Evolutionary conservation across 2,797 vertebrate genomes (phyloP), one percentile per base, ranked within the genome.

Genomic region (Lepidocolaptes lacrymiger): DNA sequence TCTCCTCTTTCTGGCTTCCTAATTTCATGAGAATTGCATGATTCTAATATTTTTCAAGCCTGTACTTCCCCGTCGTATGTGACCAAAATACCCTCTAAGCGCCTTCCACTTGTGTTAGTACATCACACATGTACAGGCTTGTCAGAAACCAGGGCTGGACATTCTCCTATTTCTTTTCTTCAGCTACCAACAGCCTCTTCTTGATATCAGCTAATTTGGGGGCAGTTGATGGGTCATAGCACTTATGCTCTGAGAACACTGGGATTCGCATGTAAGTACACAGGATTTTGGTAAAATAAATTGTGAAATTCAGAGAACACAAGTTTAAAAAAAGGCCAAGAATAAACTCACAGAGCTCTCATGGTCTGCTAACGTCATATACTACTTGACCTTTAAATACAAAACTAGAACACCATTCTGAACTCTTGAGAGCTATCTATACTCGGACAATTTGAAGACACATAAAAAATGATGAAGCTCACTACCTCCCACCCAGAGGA

Each of bases 31-130:
- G 32, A 69, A 71, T n/a, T 74, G 48, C 55, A 34, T 5, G 77
- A 85, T 73, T 80, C 34, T 22, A 71, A 8, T 18, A 63, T n/a
- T 94, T 95, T 85, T 94, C 81, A 91, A 94, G 71, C 63, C 51
- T 30, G 10, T 32, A 52, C 36, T 17, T 90, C 83, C 86, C 54
- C 39, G 48, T 7, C 11, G 2, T 66, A 30, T 79, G 59, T 17
- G 67, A 82, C 55, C 1, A 1, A 85, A 91, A 67, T 52, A 73
- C 63, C n/a, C 49, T 24, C 0, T 1, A 58, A 91, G 55, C 44
- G 34, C 58, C 64, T 93, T 88, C 56, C 28, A 10, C n/a, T 44
- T 71, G 17, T 58, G 48, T 74, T 71, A 32, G 14, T 88, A 61
- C n/a, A 76, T 21, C 2, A 1, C 71, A 63, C 80, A 10, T 14